Evolutionary conservation across 1,140 invertebrate genomes (phyloP), one percentile per base, ranked within the genome.

Genomic region (Drosophila punjabiensis): DNA sequence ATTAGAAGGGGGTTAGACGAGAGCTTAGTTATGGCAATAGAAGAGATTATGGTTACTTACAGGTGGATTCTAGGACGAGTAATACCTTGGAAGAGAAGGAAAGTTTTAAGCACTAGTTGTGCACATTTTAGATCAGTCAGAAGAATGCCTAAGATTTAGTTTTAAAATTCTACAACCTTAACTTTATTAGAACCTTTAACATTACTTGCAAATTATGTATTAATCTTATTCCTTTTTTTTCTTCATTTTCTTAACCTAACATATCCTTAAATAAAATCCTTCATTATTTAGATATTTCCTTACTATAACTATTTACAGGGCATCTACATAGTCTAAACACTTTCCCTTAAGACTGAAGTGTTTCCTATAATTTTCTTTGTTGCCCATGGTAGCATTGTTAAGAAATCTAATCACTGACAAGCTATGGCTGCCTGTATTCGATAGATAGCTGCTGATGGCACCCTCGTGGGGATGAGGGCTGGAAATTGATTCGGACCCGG

Each of bases 401-500:
- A 76, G 63, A 79, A 90, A 90, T 90, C 82, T 90, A 90, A 90
- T 90, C 86, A 74, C 67, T 90, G 86, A 90, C 86, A 90, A 91
- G 86, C 87, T 90, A 90, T 90, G 82, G 86, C 87, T 90, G 87
- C 76, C 86, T 86, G 79, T 82, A 90, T 86, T 89, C 89, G 86
- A 90, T 86, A 90, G 86, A 90, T 90, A 90, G 82, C 79, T 84
- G 79, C 86, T 79, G 86, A 90, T 88, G 85, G 81, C 86, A 79
- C 86, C 37, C 74, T 88, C 70, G 74, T 66, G 61, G 37, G 20
- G 33, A 30, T 41, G 45, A 24, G 48, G 39, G 32, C 32, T 64
- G 35, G 18, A 56, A 60, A 79, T 79, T 63, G 76, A 79, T 71
- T 79, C 47, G 45, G 74, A 68, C 75, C 75, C 50, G 39, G n/a